These are phyloP conservation scores for Thymallus thymallus DNA, from an alignment of 2,113 vertebrate genomes.

Conservation along the genomic window DNA sequence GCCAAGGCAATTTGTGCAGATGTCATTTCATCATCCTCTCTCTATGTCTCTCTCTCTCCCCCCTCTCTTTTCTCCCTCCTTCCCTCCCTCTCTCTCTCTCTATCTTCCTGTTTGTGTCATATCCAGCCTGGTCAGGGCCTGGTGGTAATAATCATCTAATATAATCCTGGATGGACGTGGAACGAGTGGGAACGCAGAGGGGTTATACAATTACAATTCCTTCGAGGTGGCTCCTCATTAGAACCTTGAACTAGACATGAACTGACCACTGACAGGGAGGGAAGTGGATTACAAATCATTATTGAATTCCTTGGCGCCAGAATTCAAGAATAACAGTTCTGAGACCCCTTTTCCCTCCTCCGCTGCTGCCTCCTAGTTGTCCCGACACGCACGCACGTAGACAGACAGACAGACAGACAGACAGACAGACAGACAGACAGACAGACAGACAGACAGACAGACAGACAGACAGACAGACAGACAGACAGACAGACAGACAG, in stretches of 20 bases:
- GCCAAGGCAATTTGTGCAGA: constrained; percentile 2
- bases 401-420: too few species aligned
- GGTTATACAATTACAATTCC: constrained; percentile 22
- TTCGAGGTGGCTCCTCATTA: constrained; percentile 47
- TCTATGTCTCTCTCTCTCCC: too few species aligned
- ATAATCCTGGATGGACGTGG: constrained; percentile 38
- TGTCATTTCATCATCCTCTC: constrained; percentile 16
- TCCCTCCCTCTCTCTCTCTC: too few species aligned
- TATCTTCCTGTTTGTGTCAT: too few species aligned
- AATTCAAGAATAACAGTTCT: constrained; percentile 45
- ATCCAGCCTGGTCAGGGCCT: background rate
- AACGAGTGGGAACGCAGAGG: constrained; percentile 1
- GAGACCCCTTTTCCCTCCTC: constrained; percentile 15
- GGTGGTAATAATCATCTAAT: constrained; percentile 35
- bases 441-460: too few species aligned
- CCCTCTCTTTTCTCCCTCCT: too few species aligned
- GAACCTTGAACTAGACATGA: constrained; percentile 60
- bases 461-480: too few species aligned
- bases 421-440: too few species aligned
- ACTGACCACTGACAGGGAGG: constrained; percentile 43
- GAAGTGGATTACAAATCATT: constrained; percentile 58
- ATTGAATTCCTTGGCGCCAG: constrained; percentile 55
- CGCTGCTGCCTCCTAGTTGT: too few species aligned
- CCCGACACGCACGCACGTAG: too few species aligned
- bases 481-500: too few species aligned